These are phyloP conservation scores for Sicus ferrugineus DNA, from an alignment of 2,888 invertebrate species.

Conservation along the genomic window DNA sequence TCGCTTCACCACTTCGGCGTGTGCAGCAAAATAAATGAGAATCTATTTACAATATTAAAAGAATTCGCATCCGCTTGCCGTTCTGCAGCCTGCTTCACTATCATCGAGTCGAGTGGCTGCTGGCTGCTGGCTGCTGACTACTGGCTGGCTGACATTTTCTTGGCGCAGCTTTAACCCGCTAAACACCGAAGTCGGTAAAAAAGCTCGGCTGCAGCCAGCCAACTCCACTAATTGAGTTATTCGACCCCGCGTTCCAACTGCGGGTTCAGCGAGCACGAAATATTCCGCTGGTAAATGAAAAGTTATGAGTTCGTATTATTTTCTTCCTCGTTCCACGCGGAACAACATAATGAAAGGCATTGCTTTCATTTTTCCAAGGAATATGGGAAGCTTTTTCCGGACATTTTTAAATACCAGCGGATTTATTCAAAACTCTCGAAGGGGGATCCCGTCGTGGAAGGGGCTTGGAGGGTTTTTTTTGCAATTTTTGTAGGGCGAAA, in stretches of 20 bases:
- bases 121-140: too few relatives aligned
- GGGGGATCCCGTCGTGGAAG: too few relatives aligned
- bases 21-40: neutral
- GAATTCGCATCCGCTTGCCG: neutral
- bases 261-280: neutral
- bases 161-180: constrained; percentile 4
- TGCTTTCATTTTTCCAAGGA: neutral
- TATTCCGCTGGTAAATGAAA: neutral
- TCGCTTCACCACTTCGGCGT: neutral
- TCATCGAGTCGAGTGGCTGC: too few relatives aligned
- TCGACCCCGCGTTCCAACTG: neutral
- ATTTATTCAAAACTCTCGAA: too few relatives aligned
- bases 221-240: constrained; percentile 10
- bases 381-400: neutral
- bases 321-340: neutral
- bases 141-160: neutral
- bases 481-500: neutral
- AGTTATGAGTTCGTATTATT: neutral
- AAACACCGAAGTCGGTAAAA: neutral
- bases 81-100: neutral
- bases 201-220: neutral
- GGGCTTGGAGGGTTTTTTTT: neutral
- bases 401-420: neutral
- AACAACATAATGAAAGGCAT: neutral
- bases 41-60: constrained; percentile 1